Base-by-base conservation (phyloP, 2,797 vertebrate genomes). In the Echeneis naucrates region DNA sequence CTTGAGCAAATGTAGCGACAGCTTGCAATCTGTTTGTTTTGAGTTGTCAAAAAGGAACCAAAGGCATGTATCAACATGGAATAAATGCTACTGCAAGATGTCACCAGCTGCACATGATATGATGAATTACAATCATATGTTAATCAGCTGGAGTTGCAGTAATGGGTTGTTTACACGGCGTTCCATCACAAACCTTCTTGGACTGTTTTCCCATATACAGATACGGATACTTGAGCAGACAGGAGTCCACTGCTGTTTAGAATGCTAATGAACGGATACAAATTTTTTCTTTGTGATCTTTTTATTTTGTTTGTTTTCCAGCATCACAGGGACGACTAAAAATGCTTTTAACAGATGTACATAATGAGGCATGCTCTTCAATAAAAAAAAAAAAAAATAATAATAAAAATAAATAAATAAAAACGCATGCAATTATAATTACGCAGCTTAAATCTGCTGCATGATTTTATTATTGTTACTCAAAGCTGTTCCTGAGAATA, bases 51-150 rank as follows among this genome's bases (percentile, higher is more conserved):
- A 89, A 91, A 89, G 85, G 84, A 89, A 90, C 82, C 84, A 79
- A 84, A 90, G 85, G 87, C 90, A 88, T 91, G 89, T 93, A 90
- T 92, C 89, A 91, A 92, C 92, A 90, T 48, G 72, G 84, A 90
- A 88, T 87, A 87, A 91, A 91, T 83, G 87, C 89, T 80, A 85
- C 85, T 89, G 88, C 86, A 83, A 88, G 89, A 91, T 91, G 93
- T 92, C 91, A 92, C 87, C 88, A 88, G 91, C 91, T 90, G 92
- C 82, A 87, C 87, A 81, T 47, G 87, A 89, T 90, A 88, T 92
- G 89, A 93, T 93, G 89, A 92, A 93, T 93, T 91, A 92, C 87
- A 92, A 92, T 92, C 89, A 89, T 87, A 93, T 93, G 93, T 91
- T 94, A 94, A 94, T 94, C 90, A 91, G 87, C 81, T 64, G 24